These are phyloP conservation scores for Mesoligia furuncula DNA, from an alignment of 2,888 invertebrate species.

Conservation along the genomic window DNA sequence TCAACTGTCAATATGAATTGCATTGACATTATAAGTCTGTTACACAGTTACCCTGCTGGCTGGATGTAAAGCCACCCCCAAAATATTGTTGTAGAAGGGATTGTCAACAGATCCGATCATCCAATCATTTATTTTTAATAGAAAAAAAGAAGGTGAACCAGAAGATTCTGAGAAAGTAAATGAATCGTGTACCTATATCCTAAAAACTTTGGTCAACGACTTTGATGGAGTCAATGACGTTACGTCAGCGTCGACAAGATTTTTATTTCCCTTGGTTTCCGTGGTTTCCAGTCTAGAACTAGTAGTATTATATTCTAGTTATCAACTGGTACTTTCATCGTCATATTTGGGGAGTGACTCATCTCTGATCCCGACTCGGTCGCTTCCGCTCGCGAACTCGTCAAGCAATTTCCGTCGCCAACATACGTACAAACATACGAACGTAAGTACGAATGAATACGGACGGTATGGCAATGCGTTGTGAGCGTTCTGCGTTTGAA, in stretches of 20 bases:
- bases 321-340: conserved; percentile 38
- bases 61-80: not conserved
- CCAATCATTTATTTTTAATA: not conserved
- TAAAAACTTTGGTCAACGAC: not conserved
- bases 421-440: conserved; percentile 31
- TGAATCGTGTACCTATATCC: not conserved
- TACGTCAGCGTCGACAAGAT: not conserved
- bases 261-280: not conserved
- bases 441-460: conserved; percentile 34
- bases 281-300: not conserved
- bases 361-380: conserved; percentile 64
- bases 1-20: not conserved
- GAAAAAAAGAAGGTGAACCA: too few relatives aligned
- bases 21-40: not conserved
- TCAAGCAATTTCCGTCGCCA: conserved; percentile 78
- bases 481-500: conserved; percentile 18
- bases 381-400: conserved; percentile 75
- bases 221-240: not conserved
- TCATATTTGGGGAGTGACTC: conserved; percentile 61
- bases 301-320: conserved; percentile 24
- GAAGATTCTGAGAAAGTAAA: not conserved
- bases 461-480: not conserved
- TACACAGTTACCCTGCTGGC: not conserved
- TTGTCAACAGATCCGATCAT: not conserved
- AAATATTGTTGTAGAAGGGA: not conserved